Base-by-base conservation (phyloP, 2,888 invertebrate species). In the Trachelus tabidus region DNA sequence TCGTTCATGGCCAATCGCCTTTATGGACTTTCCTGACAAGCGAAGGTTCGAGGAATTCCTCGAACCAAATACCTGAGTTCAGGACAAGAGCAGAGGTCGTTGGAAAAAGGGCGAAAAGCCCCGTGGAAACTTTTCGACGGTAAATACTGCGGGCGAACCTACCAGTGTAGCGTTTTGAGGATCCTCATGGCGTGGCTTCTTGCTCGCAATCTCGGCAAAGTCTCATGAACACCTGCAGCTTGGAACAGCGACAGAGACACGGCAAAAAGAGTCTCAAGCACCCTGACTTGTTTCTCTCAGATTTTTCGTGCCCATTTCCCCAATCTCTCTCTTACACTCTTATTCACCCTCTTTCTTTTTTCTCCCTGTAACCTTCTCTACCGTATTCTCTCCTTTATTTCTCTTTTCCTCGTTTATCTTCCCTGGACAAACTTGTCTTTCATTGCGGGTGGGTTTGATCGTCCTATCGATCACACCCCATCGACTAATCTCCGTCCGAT, bases 141-240 rank as follows among this genome's bases (percentile, higher is more conserved):
- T 56, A 56, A 56, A 56, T 6, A 56, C 15, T 23, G 35, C 35
- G 4, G 56, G 56, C 56, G 80, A 80, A 90, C 90, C 83, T 91
- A 91, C 91, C 91, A 91, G 84, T 90, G 90, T 81, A 91, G 87
- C 82, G 91, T 90, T 88, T 91, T 91, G 81, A 91, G 91, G 86
- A 91, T 91, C 91, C 91, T 91, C 91, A 91, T 91, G 91, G 91
- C 90, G 91, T 88, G 89, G 86, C 84, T 79, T 79, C 77, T 78
- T 78, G 40, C 74, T 79, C 75, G 71, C 81, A 6, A 12, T 35
- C 74, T 35, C 74, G 35, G n/a, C 30, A 34, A 74, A 74, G 34
- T 82, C 75, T 81, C 82, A 80, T 81, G 80, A 81, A 76, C 83
- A 80, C 82, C 81, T 76, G 78, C 81, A 79, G 79, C 73, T 79